Evolutionary conservation across 2,888 invertebrate species (phyloP), one percentile per base, ranked within the genome.

Genomic region (Phengaris alcon): DNA sequence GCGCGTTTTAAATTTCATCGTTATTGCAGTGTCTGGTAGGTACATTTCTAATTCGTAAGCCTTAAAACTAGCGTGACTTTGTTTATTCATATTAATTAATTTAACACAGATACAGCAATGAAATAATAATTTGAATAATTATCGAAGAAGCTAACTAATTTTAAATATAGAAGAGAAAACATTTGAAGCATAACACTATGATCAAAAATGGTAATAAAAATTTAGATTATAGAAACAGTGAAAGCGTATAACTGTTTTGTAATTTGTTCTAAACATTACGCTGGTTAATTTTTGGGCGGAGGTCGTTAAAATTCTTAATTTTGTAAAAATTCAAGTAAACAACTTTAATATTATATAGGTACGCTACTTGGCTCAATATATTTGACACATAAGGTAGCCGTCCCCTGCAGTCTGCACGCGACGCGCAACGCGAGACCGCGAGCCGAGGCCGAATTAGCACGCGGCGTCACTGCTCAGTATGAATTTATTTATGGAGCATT

Each of bases 171-270:
- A 72, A 51, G 72, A 72, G 52, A 54, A 54, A 72, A 72, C 52
- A 44, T 72, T 72, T 22, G 13, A 54, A 72, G 22, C 52, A 51
- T 70, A 7, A 1, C 7, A 48, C 0, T 4, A 48, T 6, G 48
- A 54, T 72, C 7, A 13, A 54, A 72, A 8, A 54, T 72, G 44
- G 64, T 59, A 70, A 69, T 74, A 70, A 55, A 77, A 64, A 75
- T n/a, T n/a, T n/a, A n/a, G 75, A 75, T 77, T 3, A 35, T 76
- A 76, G 74, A 75, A 55, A 55, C 74, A 74, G 78, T 76, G 78
- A 77, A 79, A 76, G 77, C 74, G 57, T 22, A 73, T 72, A 78
- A 72, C 8, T 54, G 35, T 72, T 72, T 54, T 35, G 35, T 35
- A 35, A 35, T 35, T 35, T 72, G 69, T 46, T 69, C 48, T 69